phyloP scores from a whole-genome alignment of 1,140 invertebrate genomes.

The Microplitis mediator region DNA sequence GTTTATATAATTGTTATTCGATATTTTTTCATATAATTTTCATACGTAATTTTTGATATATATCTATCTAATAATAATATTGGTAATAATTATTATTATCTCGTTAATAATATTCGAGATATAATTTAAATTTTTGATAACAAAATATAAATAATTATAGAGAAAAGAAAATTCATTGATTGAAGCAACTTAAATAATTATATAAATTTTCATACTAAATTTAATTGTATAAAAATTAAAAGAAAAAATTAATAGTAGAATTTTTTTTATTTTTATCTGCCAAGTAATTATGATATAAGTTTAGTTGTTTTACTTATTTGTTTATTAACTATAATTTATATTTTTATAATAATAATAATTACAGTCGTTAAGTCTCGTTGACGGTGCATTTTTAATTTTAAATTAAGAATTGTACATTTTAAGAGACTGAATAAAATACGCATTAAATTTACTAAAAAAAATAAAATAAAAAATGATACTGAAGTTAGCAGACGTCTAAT shows the following conservation, averaged over 20 bases:
- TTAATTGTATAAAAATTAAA: not conserved
- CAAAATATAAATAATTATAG: not conserved
- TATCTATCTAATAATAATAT: not conserved
- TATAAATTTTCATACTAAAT: not conserved
- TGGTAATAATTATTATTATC: not conserved
- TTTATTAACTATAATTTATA: too few species aligned
- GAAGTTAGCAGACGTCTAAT: too few species aligned
- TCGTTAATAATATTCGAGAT: not conserved
- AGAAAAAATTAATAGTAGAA: not conserved
- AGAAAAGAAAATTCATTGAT: not conserved
- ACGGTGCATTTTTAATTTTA: not conserved
- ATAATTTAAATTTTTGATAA: not conserved
- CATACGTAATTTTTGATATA: conserved; percentile 14
- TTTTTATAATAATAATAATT: not conserved
- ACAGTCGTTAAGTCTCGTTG: not conserved
- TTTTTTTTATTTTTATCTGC: not conserved
- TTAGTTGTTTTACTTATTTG: too few species aligned
- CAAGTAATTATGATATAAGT: too few species aligned
- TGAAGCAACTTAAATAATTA: not conserved
- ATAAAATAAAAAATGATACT: too few species aligned
- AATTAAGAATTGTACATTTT: not conserved
- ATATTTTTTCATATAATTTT: conserved; percentile 7
- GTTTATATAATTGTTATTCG: not conserved
- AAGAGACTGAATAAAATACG: not conserved
- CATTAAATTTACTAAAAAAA: not conserved